A percentile compares a stretch with the other conserved stretches of the same genome.
phyloP scores from a whole-genome alignment of 2,888 invertebrate species.

The Hirtodrosophila histrioides region DNA sequence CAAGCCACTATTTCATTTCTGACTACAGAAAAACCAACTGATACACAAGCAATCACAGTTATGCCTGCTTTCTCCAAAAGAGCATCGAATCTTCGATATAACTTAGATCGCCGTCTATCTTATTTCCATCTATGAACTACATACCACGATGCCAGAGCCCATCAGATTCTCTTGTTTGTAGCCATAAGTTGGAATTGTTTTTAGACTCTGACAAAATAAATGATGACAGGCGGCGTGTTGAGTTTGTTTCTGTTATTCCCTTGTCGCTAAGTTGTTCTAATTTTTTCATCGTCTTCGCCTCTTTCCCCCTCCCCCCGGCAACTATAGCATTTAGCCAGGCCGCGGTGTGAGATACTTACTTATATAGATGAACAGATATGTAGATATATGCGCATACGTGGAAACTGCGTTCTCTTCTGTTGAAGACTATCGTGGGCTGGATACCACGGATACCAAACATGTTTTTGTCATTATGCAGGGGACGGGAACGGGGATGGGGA shows the following conservation, averaged over 20 bases:
- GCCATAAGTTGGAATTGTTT: constrained; percentile 78
- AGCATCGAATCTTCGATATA: constrained; percentile 43
- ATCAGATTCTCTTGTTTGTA: constrained; percentile 70
- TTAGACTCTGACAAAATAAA: constrained; percentile 76
- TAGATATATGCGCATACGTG: constrained; percentile 32
- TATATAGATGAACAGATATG: constrained; percentile 67
- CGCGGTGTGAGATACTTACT: constrained; percentile 50
- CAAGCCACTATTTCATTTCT: no score
- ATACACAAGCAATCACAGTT: no score
- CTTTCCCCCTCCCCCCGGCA: constrained; percentile 2
- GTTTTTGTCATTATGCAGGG: constrained; percentile 52
- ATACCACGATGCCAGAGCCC: constrained; percentile 27
- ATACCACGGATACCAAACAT: constrained; percentile 48
- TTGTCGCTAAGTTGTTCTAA: constrained; percentile 77
- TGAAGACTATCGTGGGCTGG: constrained; percentile 55
- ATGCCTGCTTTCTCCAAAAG: constrained; percentile 2
- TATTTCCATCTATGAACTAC: constrained; percentile 65
- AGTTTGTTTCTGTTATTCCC: constrained; percentile 58
- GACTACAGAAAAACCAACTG: no score
- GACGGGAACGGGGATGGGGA: constrained; percentile 20
- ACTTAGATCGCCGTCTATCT: constrained; percentile 28
- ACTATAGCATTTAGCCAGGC: constrained; percentile 19
- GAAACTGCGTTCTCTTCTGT: constrained; percentile 53
- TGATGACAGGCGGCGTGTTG: constrained; percentile 77
- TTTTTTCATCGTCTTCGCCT: constrained; percentile 52